These are phyloP conservation scores for Martes martes DNA, from an alignment of 2,113 vertebrate genomes.

Conservation along the genomic window DNA sequence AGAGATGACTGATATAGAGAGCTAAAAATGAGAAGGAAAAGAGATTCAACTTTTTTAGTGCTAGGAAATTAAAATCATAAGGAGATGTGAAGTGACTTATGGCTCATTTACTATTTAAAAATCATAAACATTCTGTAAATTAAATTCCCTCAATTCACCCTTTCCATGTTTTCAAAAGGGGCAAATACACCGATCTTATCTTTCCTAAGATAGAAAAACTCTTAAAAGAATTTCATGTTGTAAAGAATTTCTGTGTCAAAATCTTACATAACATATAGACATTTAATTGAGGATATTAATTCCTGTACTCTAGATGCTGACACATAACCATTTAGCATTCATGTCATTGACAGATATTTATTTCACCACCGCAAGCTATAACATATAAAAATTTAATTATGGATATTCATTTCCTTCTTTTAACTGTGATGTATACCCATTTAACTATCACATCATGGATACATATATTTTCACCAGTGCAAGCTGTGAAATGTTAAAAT, in stretches of 20 bases:
- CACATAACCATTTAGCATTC: slow-evolving; percentile 56
- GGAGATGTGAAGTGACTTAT: neutral
- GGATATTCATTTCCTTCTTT: slow-evolving; percentile 62
- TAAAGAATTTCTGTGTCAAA: slow-evolving; percentile 1
- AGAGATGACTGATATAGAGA: neutral
- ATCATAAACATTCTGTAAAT: neutral
- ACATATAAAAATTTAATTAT: slow-evolving; percentile 66
- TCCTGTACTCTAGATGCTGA: slow-evolving; percentile 23
- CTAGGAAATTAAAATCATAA: slow-evolving; percentile 11
- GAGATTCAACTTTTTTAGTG: neutral
- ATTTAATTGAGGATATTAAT: slow-evolving; percentile 70
- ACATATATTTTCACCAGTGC: slow-evolving; percentile 34
- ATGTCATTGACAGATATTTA: slow-evolving; percentile 69
- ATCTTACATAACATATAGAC: slow-evolving; percentile 43
- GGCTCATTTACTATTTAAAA: neutral
- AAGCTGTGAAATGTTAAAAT: slow-evolving; percentile 39
- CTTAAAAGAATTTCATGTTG: neutral
- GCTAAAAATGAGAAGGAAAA: neutral
- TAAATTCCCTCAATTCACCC: neutral
- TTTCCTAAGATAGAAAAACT: neutral
- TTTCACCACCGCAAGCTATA: slow-evolving; percentile 49
- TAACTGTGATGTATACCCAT: slow-evolving; percentile 31
- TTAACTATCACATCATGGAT: slow-evolving; percentile 47
- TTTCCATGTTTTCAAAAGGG: neutral
- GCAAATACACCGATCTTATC: neutral